Evolutionary conservation across 2,888 invertebrate genomes (phyloP).

Genomic region (Sphaerophoria taeniata): DNA sequence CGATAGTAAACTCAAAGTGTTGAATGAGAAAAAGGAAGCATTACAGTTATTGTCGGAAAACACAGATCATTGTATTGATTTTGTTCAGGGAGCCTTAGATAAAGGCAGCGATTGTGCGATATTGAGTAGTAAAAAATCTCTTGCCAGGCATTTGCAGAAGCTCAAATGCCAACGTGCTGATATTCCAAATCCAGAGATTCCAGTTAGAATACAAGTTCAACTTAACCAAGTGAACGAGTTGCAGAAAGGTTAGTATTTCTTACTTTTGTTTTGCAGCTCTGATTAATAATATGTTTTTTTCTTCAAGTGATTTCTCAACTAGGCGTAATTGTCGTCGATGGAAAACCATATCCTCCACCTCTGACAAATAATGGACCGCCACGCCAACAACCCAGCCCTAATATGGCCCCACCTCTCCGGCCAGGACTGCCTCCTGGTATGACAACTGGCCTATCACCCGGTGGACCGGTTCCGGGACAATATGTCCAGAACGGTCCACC

Average conservation of each 20-base stretch:
- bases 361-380: constrained; percentile 82
- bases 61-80: constrained; percentile 94
- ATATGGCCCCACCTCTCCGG: constrained; percentile 82
- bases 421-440: constrained; percentile 81
- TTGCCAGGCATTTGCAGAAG: constrained; percentile 89
- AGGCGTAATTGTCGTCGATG: constrained; percentile 93
- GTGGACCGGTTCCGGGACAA: constrained; percentile 78
- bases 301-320: constrained; percentile 87
- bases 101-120: constrained; percentile 93
- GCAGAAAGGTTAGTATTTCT: constrained; percentile 85
- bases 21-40: constrained; percentile 93
- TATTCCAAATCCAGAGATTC: constrained; percentile 95
- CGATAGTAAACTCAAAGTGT: constrained; percentile 89
- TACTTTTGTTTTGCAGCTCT: constrained; percentile 36
- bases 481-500: constrained; percentile 81
- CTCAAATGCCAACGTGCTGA: constrained; percentile 92
- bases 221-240: constrained; percentile 92
- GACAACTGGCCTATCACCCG: constrained; percentile 81
- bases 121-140: constrained; percentile 91
- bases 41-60: constrained; percentile 91
- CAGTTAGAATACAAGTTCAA: constrained; percentile 91
- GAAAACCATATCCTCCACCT: constrained; percentile 88
- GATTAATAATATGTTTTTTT: constrained; percentile 43
- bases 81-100: constrained; percentile 90
- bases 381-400: constrained; percentile 82